Conservation (phyloP, 2,113 vertebrate species). For the Lontra canadensis region DNA sequence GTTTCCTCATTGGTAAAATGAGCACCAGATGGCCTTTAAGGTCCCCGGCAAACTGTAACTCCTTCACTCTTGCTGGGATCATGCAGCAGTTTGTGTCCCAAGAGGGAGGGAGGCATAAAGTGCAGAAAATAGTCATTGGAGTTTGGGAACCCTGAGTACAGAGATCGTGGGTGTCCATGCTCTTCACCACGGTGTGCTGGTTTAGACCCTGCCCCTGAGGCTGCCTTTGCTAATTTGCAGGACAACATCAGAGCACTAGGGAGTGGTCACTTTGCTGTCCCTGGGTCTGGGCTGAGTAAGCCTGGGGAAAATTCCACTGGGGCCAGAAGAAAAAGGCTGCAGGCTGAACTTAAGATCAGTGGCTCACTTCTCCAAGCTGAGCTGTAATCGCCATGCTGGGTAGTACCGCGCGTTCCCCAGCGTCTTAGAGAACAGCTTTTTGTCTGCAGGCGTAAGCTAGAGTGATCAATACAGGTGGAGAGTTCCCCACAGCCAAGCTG, state of each 20-base stretch:
- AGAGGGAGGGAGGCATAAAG: background rate
- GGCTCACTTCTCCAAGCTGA: background rate
- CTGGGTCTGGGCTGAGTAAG: background rate
- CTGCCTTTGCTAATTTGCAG: background rate
- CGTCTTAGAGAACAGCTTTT: background rate
- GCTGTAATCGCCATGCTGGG: background rate
- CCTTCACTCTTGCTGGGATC: background rate
- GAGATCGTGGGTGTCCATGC: background rate
- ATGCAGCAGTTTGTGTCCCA: background rate
- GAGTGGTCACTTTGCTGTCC: background rate
- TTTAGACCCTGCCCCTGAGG: background rate
- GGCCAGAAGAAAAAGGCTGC: background rate
- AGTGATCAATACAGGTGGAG: conserved; percentile 33
- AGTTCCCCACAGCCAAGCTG: conserved; percentile 55
- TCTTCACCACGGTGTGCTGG: background rate
- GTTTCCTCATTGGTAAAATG: background rate
- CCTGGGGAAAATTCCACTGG: fast-evolving
- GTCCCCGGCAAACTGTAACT: background rate
- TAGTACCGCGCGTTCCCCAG: background rate
- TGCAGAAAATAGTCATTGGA: background rate
- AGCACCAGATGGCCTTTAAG: background rate
- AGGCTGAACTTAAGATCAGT: background rate
- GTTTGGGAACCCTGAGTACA: background rate
- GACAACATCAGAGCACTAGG: background rate
- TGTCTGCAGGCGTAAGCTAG: conserved; percentile 62